phyloP scores from a whole-genome alignment of 2,888 invertebrate species.

The Labia minor region DNA sequence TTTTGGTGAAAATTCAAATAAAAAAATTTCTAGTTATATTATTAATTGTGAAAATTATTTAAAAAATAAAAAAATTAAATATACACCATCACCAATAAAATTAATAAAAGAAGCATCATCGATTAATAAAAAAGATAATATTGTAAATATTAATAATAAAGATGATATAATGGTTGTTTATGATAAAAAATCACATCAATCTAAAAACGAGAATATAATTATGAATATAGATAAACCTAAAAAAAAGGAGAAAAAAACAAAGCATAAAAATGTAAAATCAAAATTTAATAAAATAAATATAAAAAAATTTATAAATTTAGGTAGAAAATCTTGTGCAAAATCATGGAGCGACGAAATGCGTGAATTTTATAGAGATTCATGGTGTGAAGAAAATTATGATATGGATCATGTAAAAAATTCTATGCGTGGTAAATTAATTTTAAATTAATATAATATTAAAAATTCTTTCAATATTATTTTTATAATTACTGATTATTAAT shows the following conservation, averaged over 20 bases:
- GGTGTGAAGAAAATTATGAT: neutral
- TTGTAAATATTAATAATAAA: neutral
- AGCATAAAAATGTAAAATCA: neutral
- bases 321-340: neutral
- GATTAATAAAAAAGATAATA: no score
- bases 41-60: neutral
- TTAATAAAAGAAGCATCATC: neutral
- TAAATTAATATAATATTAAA: no score
- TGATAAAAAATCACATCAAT: neutral
- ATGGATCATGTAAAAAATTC: neutral
- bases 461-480: neutral
- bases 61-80: neutral
- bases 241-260: neutral
- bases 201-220: neutral
- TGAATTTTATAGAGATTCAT: neutral
- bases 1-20: neutral
- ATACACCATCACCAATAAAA: neutral
- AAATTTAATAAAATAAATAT: neutral
- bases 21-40: neutral
- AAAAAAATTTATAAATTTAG: neutral
- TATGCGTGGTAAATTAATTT: neutral
- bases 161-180: neutral
- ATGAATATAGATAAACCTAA: neutral
- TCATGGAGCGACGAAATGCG: neutral
- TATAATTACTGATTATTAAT: neutral